These are phyloP conservation scores for Limonius californicus DNA, from an alignment of 1,140 invertebrate genomes.

Conservation along the genomic window DNA sequence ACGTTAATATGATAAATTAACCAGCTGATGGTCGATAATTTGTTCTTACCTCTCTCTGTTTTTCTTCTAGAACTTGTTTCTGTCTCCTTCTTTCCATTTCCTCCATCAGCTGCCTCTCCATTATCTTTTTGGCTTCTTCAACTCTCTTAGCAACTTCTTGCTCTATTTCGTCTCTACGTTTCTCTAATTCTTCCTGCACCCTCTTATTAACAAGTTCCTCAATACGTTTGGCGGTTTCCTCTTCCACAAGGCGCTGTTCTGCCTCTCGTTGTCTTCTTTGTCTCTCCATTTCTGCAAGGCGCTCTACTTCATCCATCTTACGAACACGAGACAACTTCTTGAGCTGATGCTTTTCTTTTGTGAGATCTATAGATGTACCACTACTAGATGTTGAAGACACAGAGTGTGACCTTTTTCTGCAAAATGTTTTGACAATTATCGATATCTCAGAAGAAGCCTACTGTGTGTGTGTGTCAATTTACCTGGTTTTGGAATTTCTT, in stretches of 20 bases:
- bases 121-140: constrained; percentile 89
- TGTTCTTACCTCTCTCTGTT: constrained; percentile 88
- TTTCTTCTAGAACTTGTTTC: constrained; percentile 87
- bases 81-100: constrained; percentile 87
- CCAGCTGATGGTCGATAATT: constrained; percentile 27
- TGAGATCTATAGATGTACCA: constrained; percentile 64
- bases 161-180: constrained; percentile 93
- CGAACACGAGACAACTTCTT: constrained; percentile 68
- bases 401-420: constrained; percentile 73
- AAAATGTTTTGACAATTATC: background rate
- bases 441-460: too few species aligned
- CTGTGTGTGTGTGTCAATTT: too few species aligned
- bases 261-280: constrained; percentile 82
- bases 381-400: constrained; percentile 69
- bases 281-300: constrained; percentile 87
- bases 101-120: constrained; percentile 95
- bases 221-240: constrained; percentile 90
- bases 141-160: constrained; percentile 87
- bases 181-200: constrained; percentile 92
- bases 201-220: constrained; percentile 89
- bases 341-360: constrained; percentile 53
- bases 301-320: constrained; percentile 89
- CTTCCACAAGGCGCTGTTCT: constrained; percentile 85
- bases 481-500: constrained; percentile 68
- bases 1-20: constrained; percentile 3